phyloP scores from a whole-genome alignment of 1,140 invertebrate species.

The Bombus polaris region DNA sequence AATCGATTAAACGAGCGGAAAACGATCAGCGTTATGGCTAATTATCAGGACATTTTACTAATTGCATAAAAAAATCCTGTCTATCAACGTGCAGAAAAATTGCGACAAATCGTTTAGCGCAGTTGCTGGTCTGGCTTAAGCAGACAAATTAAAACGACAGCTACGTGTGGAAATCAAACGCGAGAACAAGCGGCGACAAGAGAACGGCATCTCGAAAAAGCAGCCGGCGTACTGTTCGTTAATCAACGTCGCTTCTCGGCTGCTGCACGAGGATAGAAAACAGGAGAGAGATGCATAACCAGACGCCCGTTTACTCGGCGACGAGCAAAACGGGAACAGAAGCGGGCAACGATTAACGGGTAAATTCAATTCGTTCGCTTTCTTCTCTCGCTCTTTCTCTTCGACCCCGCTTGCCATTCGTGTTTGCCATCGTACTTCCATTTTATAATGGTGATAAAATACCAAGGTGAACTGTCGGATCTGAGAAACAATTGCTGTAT shows the following conservation, averaged over 20 bases:
- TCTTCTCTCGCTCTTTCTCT: neutral
- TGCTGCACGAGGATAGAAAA: neutral
- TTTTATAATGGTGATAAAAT: neutral
- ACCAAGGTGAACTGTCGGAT: neutral
- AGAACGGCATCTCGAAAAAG: conserved; percentile 10
- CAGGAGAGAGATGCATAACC: conserved; percentile 12
- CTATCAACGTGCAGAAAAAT: neutral
- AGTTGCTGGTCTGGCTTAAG: neutral
- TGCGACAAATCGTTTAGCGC: neutral
- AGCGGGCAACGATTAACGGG: conserved; percentile 17
- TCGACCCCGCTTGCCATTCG: neutral
- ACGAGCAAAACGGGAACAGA: neutral
- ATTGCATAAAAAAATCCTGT: too few species aligned
- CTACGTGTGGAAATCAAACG: conserved; percentile 14
- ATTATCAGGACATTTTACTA: too few species aligned
- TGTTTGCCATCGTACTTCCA: neutral
- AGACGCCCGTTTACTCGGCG: conserved; percentile 5
- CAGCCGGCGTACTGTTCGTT: conserved; percentile 22
- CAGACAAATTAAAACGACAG: conserved; percentile 19
- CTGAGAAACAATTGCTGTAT: neutral
- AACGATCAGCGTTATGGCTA: too few species aligned
- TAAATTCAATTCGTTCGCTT: conserved; percentile 13
- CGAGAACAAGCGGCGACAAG: neutral
- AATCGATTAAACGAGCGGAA: too few species aligned
- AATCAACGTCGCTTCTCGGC: conserved; percentile 29